Evolutionary conservation across 2,888 invertebrate genomes (phyloP).

Genomic region (Ophion slaviceki): DNA sequence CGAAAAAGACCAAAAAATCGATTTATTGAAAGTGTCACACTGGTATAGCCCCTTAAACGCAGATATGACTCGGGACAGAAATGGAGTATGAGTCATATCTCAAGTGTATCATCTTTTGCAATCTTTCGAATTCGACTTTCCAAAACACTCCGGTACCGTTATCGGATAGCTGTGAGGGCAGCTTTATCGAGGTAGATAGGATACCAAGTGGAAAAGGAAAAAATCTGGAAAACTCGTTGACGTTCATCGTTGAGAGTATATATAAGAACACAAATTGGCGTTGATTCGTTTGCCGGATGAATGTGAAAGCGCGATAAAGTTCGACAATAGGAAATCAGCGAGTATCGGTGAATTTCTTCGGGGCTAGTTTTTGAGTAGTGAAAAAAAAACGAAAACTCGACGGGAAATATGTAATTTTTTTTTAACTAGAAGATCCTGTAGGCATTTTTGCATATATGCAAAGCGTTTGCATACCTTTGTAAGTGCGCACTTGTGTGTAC

Average conservation of each 20-base stretch:
- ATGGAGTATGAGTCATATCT: background rate
- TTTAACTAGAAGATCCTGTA: constrained; percentile 15
- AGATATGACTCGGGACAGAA: background rate
- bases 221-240: too few species aligned
- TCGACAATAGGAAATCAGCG: too few species aligned
- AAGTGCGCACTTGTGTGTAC: background rate
- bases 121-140: background rate
- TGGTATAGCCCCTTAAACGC: background rate
- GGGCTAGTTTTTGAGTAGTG: background rate
- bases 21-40: too few species aligned
- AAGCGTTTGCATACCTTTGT: background rate
- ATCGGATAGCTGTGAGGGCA: background rate
- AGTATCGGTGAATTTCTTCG: too few species aligned
- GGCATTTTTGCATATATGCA: background rate
- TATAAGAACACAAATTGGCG: too few species aligned
- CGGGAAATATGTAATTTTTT: background rate
- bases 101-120: background rate
- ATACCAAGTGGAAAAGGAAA: too few species aligned
- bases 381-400: background rate
- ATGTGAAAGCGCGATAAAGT: too few species aligned
- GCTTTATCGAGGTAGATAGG: background rate
- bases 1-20: too few species aligned
- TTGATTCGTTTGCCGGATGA: too few species aligned
- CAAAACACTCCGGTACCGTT: background rate
- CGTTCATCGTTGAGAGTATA: too few species aligned